Evolutionary conservation across 2,888 invertebrate genomes (phyloP), one percentile per base, ranked within the genome.

Genomic region (Leptura quadrifasciata): DNA sequence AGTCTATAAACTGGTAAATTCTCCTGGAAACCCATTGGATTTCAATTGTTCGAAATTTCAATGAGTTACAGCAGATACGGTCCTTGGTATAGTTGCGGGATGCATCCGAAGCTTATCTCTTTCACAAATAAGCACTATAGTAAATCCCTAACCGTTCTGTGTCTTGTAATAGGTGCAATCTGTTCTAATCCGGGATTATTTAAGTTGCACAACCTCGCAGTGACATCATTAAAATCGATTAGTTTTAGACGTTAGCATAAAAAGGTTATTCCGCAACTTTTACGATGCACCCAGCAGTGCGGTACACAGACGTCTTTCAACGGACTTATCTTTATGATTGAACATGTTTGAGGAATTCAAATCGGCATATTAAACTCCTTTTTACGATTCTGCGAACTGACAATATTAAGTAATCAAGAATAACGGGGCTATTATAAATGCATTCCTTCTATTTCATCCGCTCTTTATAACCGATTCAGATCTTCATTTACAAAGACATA

Each of bases 111-210:
- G 74, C 69, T 77, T 73, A 75, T 76, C 72, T 72, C 57, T 75
- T 80, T 80, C 77, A 77, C 77, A 76, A 82, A 81, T 79, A 78
- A 80, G 73, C 72, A 60, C 74, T 63, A 74, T 60, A 78, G 75
- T 76, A 78, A 81, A 82, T 81, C 80, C 80, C 65, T 75, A 72
- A 79, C 76, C 80, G 75, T 82, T 79, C 80, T 81, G 80, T 80
- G 81, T 81, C 78, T 79, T 82, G 81, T 83, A 83, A 81, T 83
- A 79, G 83, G 80, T 81, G 81, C 80, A 83, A 82, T 83, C 79
- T 82, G 79, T 74, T 79, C 79, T 83, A 81, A 83, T 79, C 81
- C 80, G n/a, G 80, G 83, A 83, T 83, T 81, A 83, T 82, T 79
- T 79, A 78, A 79, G 79, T 78, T 76, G 82, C 81, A 80, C 81